Base-by-base conservation (phyloP, 2,888 invertebrate species). In the Melipona beecheii region DNA sequence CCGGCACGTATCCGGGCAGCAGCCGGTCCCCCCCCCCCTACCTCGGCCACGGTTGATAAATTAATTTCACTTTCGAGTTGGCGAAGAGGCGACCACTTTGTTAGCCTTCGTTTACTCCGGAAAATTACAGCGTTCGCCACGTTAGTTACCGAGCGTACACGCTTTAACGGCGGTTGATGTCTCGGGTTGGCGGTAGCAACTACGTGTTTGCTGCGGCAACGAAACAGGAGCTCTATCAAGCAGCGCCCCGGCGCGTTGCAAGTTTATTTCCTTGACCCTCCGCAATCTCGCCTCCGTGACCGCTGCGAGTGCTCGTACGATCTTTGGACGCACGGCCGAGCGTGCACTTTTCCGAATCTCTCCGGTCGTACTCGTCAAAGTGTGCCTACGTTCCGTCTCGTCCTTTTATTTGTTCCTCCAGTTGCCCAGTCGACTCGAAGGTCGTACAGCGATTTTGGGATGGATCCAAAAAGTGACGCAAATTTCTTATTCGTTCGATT, bases 91-190 rank as follows among this genome's bases (percentile, higher is more conserved):
- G 75, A 84, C 83, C 83, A 78, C 87, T 87, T 90, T 86, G 86
- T 89, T 89, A 88, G 84, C 75, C 87, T 85, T 85, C 86, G 85
- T 89, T 88, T 86, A 83, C 84, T 76, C 83, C 71, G 77, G 81
- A 79, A 84, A 90, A 89, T 90, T 90, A 86, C 83, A 83, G 72
- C 68, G 81, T 81, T 87, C 85, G 70, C 81, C 75, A 79, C 79
- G 73, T 75, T 31, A 81, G 85, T 87, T 87, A 85, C 76, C 72
- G 24, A 62, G 86, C 75, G 64, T 56, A 65, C 76, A 69, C 68
- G 77, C 84, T 84, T 81, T 76, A 68, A 56, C 62, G 49, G 68
- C 56, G 78, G 75, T 76, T 52, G 76, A 76, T 75, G 74, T 72
- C 75, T 58, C 58, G 80, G 43, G 43, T 71, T 75, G 68, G 80